Conservation (phyloP, 2,113 vertebrate genomes). For the Machaerirhynchus nigripectus region DNA sequence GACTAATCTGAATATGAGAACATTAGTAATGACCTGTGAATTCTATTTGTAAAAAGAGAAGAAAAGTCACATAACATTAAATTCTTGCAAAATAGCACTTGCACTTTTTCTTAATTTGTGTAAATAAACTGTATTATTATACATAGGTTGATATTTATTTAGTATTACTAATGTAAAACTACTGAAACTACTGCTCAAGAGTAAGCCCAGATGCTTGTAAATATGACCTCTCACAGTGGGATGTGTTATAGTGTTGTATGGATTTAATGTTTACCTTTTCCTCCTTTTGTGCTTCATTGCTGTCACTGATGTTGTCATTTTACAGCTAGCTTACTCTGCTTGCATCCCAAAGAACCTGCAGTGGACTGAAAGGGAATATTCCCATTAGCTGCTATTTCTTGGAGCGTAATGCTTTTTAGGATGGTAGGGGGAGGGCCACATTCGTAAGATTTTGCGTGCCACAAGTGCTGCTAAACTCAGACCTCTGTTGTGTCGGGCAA, state of each 20-base stretch:
- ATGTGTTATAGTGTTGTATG: neutral
- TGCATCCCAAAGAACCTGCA: neutral
- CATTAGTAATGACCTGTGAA: neutral
- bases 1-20: neutral
- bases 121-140: neutral
- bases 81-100: neutral
- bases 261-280: neutral
- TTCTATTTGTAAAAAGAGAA: neutral
- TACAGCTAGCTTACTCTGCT: neutral
- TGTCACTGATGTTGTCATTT: neutral
- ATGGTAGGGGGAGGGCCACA: neutral
- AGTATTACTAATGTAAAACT: neutral
- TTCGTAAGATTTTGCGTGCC: neutral
- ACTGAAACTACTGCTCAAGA: neutral
- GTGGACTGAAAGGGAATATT: neutral
- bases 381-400: neutral
- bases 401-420: neutral
- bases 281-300: neutral
- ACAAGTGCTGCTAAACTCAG: neutral
- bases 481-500: neutral
- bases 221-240: neutral
- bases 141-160: neutral
- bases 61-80: neutral
- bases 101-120: neutral
- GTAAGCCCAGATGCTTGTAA: neutral